Evolutionary conservation across 2,113 vertebrate species (phyloP).

Genomic region (Cranoglanis bouderius): DNA sequence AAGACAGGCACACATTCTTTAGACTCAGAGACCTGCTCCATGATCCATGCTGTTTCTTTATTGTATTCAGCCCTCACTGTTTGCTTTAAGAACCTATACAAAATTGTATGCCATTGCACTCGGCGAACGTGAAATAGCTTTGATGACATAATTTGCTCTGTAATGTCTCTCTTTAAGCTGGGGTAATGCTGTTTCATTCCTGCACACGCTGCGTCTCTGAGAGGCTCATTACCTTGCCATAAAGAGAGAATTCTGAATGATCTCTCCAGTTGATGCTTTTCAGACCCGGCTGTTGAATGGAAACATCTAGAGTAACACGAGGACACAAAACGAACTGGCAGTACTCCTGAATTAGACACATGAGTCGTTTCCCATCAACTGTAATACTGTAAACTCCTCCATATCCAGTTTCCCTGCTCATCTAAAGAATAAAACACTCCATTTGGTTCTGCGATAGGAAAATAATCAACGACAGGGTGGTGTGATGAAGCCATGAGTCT

Average conservation of each 20-base stretch:
- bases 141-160: slow-evolving; percentile 34
- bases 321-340: background rate
- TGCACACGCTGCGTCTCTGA: slow-evolving; percentile 25
- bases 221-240: slow-evolving; percentile 38
- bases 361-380: background rate
- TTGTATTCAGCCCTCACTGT: background rate
- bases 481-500: background rate
- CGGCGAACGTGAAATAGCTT: slow-evolving; percentile 31
- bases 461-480: background rate
- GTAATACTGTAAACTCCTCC: background rate
- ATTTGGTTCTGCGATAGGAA: background rate
- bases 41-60: background rate
- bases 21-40: background rate
- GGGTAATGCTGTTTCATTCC: slow-evolving; percentile 17
- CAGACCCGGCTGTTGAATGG: background rate
- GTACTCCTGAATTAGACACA: background rate
- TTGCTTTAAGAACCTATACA: background rate
- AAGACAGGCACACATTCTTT: background rate
- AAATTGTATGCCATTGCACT: slow-evolving; percentile 30
- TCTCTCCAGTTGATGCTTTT: slow-evolving; percentile 23
- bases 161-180: slow-evolving; percentile 41
- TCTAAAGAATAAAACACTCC: background rate
- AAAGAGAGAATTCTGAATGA: slow-evolving; percentile 28
- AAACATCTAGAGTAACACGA: background rate
- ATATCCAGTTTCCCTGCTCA: background rate